Evolutionary conservation across 2,113 vertebrate species (phyloP), one percentile per base, ranked within the genome.

Genomic region (Anoura caudifer): DNA sequence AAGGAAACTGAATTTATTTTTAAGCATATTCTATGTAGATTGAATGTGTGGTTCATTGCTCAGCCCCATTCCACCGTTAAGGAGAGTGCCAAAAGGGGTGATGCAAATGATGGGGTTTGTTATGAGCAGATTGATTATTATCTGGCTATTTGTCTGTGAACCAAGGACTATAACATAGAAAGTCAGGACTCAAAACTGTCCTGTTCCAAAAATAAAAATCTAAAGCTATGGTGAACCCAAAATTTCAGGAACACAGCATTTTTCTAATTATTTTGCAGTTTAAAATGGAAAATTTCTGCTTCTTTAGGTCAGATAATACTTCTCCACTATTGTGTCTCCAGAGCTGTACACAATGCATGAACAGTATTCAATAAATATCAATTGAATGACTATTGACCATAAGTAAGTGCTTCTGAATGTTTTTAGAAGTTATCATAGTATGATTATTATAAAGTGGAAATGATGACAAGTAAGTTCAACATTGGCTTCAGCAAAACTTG

Each of bases 81-180:
- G 3, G 41, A 61, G 56, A 59, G 6, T 72, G 69, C 36, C 45
- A 83, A 47, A 90, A 75, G 26, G 11, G 36, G 61, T 45, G 75
- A 87, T 84, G 33, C 16, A 75, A 77, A n/a, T 31, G 33, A 75
- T 43, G 75, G 36, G 2, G 8, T 75, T 87, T 80, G 10, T 93
- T 52, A 69, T 79, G n/a, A 97, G 41, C n/a, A 43, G n/a, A 69
- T 81, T 70, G 47, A 77, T 50, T 89, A 83, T 92, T n/a, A 61
- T 65, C 8, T 63, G 33, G 43, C 20, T 90, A 12, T 41, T 94
- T 87, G 38, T 83, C 94, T 88, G 91, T 89, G 73, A 91, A 70
- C 13, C 50, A 52, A 84, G 28, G 12, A 45, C 19, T 38, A 22
- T 52, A 82, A 69, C 36, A 80, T 52, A 31, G 16, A 83, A 92